Conservation (phyloP, 2,888 invertebrate genomes). For the Melieria omissa region DNA sequence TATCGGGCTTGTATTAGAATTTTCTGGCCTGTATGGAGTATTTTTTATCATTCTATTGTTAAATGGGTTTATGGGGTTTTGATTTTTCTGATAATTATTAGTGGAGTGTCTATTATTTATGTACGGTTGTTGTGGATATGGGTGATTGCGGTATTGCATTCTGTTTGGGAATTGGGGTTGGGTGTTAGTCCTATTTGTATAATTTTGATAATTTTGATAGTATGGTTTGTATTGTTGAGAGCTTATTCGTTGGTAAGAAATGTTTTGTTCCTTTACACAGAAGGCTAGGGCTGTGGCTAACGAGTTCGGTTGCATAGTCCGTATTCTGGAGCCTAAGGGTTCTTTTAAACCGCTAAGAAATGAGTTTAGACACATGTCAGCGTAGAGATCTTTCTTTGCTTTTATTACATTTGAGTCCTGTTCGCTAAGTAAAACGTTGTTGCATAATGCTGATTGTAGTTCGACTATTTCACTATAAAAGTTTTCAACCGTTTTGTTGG, state of each 20-base stretch:
- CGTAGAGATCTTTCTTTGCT: not conserved
- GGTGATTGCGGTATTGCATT: not conserved
- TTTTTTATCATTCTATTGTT: too few relatives aligned
- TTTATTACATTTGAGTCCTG: conserved; percentile 2
- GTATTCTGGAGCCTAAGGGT: conserved; percentile 5
- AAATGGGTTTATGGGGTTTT: too few relatives aligned
- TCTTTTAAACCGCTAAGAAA: not conserved
- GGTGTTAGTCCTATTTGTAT: not conserved
- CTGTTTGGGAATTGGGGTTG: not conserved
- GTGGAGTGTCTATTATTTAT: not conserved
- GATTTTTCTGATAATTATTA: not conserved
- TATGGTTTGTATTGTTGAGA: too few relatives aligned
- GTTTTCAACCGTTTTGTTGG: not conserved
- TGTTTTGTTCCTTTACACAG: too few relatives aligned
- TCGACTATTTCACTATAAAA: not conserved
- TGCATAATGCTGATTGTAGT: conserved; percentile 9
- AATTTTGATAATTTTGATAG: not conserved
- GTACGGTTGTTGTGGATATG: conserved; percentile 1
- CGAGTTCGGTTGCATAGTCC: too few relatives aligned
- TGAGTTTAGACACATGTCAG: not conserved
- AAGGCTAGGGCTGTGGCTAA: too few relatives aligned
- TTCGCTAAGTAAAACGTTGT: conserved; percentile 4
- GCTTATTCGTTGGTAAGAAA: too few relatives aligned
- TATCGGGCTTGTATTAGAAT: too few relatives aligned
- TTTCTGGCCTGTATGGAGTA: too few relatives aligned